phyloP scores from a whole-genome alignment of 2,113 vertebrate genomes.

The Phrynocephalus versicolor region DNA sequence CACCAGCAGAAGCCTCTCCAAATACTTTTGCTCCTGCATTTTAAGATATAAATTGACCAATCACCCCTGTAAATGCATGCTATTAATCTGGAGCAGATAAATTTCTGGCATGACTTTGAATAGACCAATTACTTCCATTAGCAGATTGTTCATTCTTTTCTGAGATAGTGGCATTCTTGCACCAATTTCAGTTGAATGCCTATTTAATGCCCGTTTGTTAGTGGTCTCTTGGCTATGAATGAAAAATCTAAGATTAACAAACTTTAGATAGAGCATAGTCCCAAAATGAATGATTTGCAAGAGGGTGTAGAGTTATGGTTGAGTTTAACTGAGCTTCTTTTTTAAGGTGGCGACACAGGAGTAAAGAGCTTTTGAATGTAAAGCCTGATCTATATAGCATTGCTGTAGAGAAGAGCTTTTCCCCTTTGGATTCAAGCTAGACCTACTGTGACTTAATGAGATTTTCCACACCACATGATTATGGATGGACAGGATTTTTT shows the following conservation, averaged over 20 bases:
- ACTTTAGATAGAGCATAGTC: not conserved
- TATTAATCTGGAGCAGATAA: not conserved
- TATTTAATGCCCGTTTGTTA: not conserved
- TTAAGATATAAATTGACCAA: not conserved
- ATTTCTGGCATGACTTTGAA: not conserved
- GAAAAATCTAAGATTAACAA: not conserved
- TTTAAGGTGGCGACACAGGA: not conserved
- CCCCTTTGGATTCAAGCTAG: too few species aligned
- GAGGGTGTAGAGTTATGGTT: not conserved
- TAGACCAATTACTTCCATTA: not conserved
- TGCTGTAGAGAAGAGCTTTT: not conserved
- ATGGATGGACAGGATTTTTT: not conserved
- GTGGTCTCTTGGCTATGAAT: not conserved
- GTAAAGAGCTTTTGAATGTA: not conserved
- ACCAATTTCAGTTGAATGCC: accelerated
- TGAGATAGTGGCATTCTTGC: not conserved
- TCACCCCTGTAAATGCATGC: not conserved
- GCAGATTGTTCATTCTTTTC: not conserved
- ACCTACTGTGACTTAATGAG: not conserved
- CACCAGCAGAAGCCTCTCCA: not conserved
- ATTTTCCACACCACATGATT: not conserved
- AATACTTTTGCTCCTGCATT: not conserved
- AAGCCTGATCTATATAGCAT: not conserved
- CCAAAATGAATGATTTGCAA: not conserved
- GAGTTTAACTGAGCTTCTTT: not conserved